Evolutionary conservation across 2,113 vertebrate genomes (phyloP), one percentile per base, ranked within the genome.

Genomic region (Myanophis thanlyinensis): DNA sequence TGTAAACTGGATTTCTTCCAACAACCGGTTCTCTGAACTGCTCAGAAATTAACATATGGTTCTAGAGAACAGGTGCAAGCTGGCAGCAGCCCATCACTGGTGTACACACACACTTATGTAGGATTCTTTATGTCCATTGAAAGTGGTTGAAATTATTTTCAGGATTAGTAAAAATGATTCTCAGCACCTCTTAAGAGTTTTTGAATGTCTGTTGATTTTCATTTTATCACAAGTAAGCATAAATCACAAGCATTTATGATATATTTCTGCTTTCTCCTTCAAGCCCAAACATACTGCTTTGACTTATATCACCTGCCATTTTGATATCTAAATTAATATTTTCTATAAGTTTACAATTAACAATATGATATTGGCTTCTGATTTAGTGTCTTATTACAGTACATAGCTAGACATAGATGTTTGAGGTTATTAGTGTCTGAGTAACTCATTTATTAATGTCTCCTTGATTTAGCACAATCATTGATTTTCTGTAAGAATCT

Each of bases 271-370:
- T 84, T 11, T 15, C 3, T 6, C 8, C 46, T 47, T 27, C 23
- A 51, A 62, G 8, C 49, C 49, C 35, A 30, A 89, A 5, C 9
- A 89, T 35, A 11, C 6, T 84, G 25, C 49, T 89, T 54, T 80
- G 87, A 27, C 25, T 53, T 25, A 46, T 44, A 80, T 9, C 23
- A 52, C 22, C 1, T n/a, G 13, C 27, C 48, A 89, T n/a, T 84
- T 44, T 54, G 40, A 54, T 54, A 84, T 80, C 59, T 91, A 46
- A 91, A 91, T 89, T 92, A 47, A 93, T 52, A 10, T 92, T 44
- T 88, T 89, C 51, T 85, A 54, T 3, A 89, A 89, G 40, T 84
- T 84, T 40, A 6, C 13, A 91, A 27, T 15, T 62, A 40, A 92
- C 12, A 40, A 22, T 11, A 18, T 10, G 93, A 52, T 20, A 90